Conservation (phyloP, 2,113 vertebrate genomes). For the Ptilonorhynchus violaceus region DNA sequence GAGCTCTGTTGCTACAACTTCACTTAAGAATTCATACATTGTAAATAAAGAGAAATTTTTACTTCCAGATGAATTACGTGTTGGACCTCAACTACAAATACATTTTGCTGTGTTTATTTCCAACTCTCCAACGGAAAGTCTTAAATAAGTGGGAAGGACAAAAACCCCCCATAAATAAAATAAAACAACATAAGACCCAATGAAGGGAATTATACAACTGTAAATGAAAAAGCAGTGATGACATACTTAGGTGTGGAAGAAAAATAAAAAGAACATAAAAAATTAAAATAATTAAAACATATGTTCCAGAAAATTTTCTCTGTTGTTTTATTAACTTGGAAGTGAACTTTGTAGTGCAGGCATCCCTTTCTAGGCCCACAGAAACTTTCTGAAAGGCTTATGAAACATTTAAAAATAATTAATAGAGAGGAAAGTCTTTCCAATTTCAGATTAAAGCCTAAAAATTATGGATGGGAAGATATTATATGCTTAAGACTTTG, state of each 20-base stretch:
- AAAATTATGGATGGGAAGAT: not conserved
- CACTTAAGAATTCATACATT: not conserved
- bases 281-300: not conserved
- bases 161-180: not conserved
- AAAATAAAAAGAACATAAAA: not conserved
- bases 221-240: not conserved
- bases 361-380: not conserved
- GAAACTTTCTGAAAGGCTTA: not conserved
- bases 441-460: not conserved
- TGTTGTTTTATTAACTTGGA: not conserved
- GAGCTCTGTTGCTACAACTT: not conserved
- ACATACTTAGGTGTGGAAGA: not conserved
- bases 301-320: not conserved
- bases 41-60: not conserved
- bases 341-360: not conserved
- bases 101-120: not conserved
- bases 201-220: not conserved
- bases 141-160: not conserved
- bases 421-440: not conserved
- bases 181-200: not conserved
- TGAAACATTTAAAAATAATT: not conserved
- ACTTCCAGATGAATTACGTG: not conserved
- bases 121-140: not conserved
- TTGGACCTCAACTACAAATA: not conserved
- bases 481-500: not conserved